Base-by-base conservation (phyloP, 2,888 invertebrate genomes). In the Hyles lineata region DNA sequence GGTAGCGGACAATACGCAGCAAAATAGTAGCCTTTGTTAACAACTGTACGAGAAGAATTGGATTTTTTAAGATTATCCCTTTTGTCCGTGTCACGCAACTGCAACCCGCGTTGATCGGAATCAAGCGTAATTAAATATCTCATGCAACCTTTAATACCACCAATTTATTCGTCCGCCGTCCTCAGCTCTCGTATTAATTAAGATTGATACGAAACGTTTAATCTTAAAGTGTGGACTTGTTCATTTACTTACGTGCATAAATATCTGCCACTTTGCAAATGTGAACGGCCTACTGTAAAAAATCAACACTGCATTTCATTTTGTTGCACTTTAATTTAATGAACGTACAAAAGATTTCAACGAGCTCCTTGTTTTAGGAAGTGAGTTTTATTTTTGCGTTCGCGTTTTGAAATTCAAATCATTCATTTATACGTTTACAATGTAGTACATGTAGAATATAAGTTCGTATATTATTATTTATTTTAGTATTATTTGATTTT, bases 41-140 rank as follows among this genome's bases (percentile, higher is more conserved):
- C 73, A 78, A 76, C 73, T 79, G 82, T 89, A 85, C 84, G 77
- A 73, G 77, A 73, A 76, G 78, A 77, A 82, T 77, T 76, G 80
- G 78, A 76, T 81, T 83, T 83, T 88, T 86, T 88, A 81, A 86
- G 85, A 89, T 86, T 84, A 84, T 85, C 80, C 81, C 84, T 85
- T 88, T 86, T 84, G 88, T 85, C 83, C 86, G 79, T 88, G 92
- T 92, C 93, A 93, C 92, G 92, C 93, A 87, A 92, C 87, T 85
- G 85, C 87, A 83, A 81, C 84, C 84, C 79, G 83, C 84, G 82
- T 86, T 85, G 92, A 92, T 93, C 89, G 86, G 79, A 92, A 92
- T 93, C 92, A 85, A 79, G 86, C 85, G 87, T 92, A 94, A 94
- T 94, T 93, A 93, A 93, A 92, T 91, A 92, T 92, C 90, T 90